Evolutionary conservation across 1,140 invertebrate genomes (phyloP), one percentile per base, ranked within the genome.

Genomic region (Drosophila littoralis): DNA sequence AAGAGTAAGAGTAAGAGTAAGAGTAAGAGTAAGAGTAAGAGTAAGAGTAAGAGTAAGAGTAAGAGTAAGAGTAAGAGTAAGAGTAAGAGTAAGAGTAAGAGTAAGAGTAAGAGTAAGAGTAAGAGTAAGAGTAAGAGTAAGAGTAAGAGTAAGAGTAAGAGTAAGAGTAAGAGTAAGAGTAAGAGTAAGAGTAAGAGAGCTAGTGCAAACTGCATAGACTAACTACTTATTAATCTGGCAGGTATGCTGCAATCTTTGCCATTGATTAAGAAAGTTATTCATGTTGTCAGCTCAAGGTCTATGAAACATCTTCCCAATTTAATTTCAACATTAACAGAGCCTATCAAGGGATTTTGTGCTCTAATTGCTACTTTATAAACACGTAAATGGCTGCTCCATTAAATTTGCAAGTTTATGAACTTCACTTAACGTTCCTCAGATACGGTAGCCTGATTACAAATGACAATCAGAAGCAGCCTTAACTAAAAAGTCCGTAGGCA

Each of bases 321-420:
- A 36, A 46, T 10, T 50, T 8, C n/a, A 54, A 9, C 32, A 57
- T 65, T 43, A 65, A 55, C 55, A 13, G 60, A 57, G 60, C 8
- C n/a, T 45, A 50, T 40, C 51, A 28, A 42, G 43, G 32, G 17
- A 13, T 59, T 60, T 13, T 12, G 38, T 46, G 32, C 32, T 40
- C 35, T 45, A 55, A 74, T 63, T 63, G 43, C 58, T 32, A 28
- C 57, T 51, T 61, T 48, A 74, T 48, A 68, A 68, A 68, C 50
- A 60, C 54, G 32, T 35, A 70, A 58, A 63, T 50, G 70, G 46
- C 54, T 40, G 8, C 42, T 8, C 51, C 33, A 43, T 51, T 10
- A 51, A 57, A 54, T 59, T 46, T 52, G 48, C 71, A 60, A 74
- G 46, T 61, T 68, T 68, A 74, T 68, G 22, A 74, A 68, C 50